Conservation (phyloP, 2,797 vertebrate species). For the Prionace glauca region DNA sequence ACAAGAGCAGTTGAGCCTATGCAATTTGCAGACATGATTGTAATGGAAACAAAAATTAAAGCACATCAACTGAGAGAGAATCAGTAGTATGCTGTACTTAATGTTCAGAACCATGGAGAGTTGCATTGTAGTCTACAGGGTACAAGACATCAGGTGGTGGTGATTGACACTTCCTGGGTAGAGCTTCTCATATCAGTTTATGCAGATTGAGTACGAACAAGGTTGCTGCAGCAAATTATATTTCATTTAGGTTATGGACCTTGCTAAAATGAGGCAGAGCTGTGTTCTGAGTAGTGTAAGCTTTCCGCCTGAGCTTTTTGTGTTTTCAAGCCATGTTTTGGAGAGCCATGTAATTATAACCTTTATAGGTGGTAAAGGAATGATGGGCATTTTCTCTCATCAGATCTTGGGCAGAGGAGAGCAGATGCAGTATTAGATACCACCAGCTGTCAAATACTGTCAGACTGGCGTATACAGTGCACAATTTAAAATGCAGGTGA, state of each 20-base stretch:
- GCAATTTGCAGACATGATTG: background rate
- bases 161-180: constrained; percentile 66
- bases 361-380: constrained; percentile 52
- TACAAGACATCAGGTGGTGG: constrained; percentile 68
- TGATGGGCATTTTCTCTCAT: constrained; percentile 55
- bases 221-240: constrained; percentile 67
- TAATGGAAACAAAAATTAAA: constrained; percentile 28
- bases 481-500: constrained; percentile 88
- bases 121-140: constrained; percentile 37
- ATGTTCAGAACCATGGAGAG: constrained; percentile 24
- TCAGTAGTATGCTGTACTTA: constrained; percentile 30
- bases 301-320: constrained; percentile 49
- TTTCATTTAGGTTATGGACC: constrained; percentile 58
- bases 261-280: constrained; percentile 56
- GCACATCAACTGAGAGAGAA: constrained; percentile 10
- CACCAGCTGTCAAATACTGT: constrained; percentile 71
- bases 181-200: constrained; percentile 70
- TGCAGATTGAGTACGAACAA: constrained; percentile 73
- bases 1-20: background rate
- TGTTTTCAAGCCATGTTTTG: constrained; percentile 52
- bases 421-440: constrained; percentile 57
- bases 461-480: constrained; percentile 65
- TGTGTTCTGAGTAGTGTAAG: constrained; percentile 48
- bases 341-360: constrained; percentile 55
- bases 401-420: constrained; percentile 55